Base-by-base conservation (phyloP, 1,140 invertebrate species). In the Ruditapes philippinarum region DNA sequence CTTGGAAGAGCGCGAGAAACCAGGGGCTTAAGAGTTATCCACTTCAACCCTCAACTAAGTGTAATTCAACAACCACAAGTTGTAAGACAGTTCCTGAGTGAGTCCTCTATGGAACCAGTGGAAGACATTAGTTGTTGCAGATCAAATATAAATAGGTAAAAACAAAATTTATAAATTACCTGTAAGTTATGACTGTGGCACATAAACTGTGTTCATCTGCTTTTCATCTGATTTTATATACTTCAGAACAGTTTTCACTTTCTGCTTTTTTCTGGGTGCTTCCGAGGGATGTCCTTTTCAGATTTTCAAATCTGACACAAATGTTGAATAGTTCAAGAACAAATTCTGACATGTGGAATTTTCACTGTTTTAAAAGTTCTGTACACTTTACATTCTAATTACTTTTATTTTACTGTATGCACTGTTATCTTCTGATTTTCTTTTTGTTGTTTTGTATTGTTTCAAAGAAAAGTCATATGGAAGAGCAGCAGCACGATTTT, bases 11-110 rank as follows among this genome's bases (percentile, higher is more conserved):
- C 49, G 12, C 17, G 40, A 38, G 36, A 31, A n/a, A 22, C 31
- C 19, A 40, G 33, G 19, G 65, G 81, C 7, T 45, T 84, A 14
- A 9, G 81, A 70, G 65, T 84, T 17, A 70, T 51, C 14, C 40
- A 84, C 40, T 84, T 84, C 49, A 60, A 33, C 0, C 49, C 49
- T 33, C 17, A 62, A 33, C 14, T 60, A 7, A 28, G 28, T 22
- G 31, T 81, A 17, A 33, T n/a, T 19, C 78, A 28, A 81, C 49
- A 33, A 42, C 73, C 42, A 42, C 9, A 76, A 31, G 42, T 45
- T 40, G 25, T 70, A 31, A 70, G 11, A 70, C 9, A 70, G 9
- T 70, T 70, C 65, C 65, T 70, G 65, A 33, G n/a, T 19, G 65
- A 33, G 14, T 19, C 38, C 65, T 70, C 38, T 22, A 33, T 19